A percentile compares a stretch with the other conserved stretches of the same genome.
These are phyloP conservation scores for Hypena proboscidalis DNA, from an alignment of 2,888 invertebrate species.

Conservation along the genomic window DNA sequence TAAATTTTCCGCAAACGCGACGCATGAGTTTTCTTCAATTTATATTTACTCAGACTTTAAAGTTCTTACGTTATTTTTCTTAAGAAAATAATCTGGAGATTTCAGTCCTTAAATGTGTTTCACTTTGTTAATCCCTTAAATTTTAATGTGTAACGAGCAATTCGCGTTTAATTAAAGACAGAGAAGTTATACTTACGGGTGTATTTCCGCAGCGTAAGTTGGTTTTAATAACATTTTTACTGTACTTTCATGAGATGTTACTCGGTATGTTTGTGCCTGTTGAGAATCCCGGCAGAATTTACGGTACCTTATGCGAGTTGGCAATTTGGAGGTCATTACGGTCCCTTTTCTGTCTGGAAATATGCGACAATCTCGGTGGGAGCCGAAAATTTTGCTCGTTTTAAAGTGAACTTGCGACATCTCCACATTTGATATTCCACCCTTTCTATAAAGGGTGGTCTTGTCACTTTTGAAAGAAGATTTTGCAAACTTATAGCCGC, in stretches of 20 bases:
- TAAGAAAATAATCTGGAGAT: constrained; percentile 8
- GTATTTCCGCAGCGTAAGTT: background rate
- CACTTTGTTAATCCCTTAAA: no score
- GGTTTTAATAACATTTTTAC: background rate
- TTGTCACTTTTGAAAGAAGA: background rate
- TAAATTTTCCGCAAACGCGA: constrained; percentile 32
- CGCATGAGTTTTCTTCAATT: constrained; percentile 27
- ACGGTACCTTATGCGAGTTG: constrained; percentile 3
- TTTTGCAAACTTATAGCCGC: background rate
- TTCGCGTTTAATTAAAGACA: constrained; percentile 3
- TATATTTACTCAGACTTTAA: constrained; percentile 23
- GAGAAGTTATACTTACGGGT: background rate
- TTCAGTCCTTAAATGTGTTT: constrained; percentile 1
- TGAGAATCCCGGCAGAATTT: constrained; percentile 7
- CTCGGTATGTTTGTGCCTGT: background rate
- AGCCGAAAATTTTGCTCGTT: constrained; percentile 4
- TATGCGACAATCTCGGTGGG: constrained; percentile 5
- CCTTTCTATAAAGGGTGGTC: background rate
- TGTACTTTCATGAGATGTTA: background rate
- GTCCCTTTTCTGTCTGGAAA: constrained; percentile 6
- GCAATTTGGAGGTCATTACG: constrained; percentile 6
- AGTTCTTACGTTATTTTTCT: constrained; percentile 17
- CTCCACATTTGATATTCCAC: constrained; percentile 1
- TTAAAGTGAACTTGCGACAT: constrained; percentile 3
- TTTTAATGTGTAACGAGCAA: no score